phyloP scores from a whole-genome alignment of 2,888 invertebrate species.

The Stenoptilia bipunctidactyla region DNA sequence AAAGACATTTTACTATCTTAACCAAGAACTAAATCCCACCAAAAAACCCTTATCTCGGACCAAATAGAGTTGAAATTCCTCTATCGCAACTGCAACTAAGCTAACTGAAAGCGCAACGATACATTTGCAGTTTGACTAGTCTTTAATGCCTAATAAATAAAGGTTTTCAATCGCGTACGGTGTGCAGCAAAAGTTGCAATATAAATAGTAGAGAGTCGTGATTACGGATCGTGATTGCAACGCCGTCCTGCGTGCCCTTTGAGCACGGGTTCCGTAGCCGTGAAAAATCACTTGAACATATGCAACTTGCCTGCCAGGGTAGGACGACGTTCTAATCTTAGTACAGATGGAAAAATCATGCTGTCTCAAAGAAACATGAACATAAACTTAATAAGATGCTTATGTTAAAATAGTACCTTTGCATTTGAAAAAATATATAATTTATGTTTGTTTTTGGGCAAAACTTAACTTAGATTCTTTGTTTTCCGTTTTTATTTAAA shows the following conservation, averaged over 20 bases:
- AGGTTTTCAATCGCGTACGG: no score
- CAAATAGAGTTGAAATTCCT: slow-evolving; percentile 29
- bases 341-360: slow-evolving; percentile 29
- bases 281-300: slow-evolving; percentile 70
- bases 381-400: no score
- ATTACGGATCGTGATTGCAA: slow-evolving; percentile 68
- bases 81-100: slow-evolving; percentile 16
- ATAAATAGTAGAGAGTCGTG: slow-evolving; percentile 36
- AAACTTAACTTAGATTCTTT: no score
- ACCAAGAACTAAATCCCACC: slow-evolving; percentile 24
- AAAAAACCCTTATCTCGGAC: slow-evolving; percentile 20
- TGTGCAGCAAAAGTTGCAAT: not conserved
- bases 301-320: slow-evolving; percentile 50
- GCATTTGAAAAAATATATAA: no score
- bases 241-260: slow-evolving; percentile 67
- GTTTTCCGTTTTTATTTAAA: no score
- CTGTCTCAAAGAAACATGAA: no score
- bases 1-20: slow-evolving; percentile 52
- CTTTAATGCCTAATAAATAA: slow-evolving; percentile 18
- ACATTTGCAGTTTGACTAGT: slow-evolving; percentile 18
- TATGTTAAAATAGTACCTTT: no score
- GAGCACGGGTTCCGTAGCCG: slow-evolving; percentile 63
- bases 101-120: slow-evolving; percentile 9
- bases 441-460: no score
- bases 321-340: slow-evolving; percentile 54